Evolutionary conservation across 2,113 vertebrate species (phyloP).

Genomic region (Macheiramphus alcinus): DNA sequence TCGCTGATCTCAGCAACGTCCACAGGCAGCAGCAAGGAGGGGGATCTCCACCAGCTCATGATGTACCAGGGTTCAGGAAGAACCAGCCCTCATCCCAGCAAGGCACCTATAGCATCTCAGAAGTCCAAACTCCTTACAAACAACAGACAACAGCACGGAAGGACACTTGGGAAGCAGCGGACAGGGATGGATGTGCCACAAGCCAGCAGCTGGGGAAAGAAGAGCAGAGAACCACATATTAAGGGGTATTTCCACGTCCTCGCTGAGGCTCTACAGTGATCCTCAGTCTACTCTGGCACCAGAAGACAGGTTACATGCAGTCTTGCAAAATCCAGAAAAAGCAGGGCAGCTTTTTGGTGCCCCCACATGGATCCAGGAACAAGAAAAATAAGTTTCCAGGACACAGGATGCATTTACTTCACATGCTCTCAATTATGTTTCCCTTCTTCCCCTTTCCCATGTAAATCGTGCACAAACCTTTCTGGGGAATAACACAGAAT

Average conservation of each 20-base stretch:
- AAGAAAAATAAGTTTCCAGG: not conserved
- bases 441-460: not conserved
- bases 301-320: not conserved
- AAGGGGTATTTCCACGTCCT: not conserved
- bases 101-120: not conserved
- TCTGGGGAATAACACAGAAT: not conserved
- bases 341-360: not conserved
- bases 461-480: not conserved
- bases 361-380: not conserved
- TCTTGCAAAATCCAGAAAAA: not conserved
- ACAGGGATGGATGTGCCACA: not conserved
- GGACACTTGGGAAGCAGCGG: not conserved
- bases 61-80: not conserved
- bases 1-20: accelerated
- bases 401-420: not conserved
- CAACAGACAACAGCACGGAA: not conserved
- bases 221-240: not conserved
- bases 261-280: not conserved
- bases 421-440: not conserved
- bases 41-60: accelerated
- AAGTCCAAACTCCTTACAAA: not conserved
- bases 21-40: not conserved
- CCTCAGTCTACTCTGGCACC: not conserved
- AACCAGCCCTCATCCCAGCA: not conserved
- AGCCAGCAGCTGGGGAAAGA: not conserved